A percentile compares a stretch with the other conserved stretches of the same genome.
Conservation (phyloP, 2,113 vertebrate species). For the Pelecanoides urinatrix region DNA sequence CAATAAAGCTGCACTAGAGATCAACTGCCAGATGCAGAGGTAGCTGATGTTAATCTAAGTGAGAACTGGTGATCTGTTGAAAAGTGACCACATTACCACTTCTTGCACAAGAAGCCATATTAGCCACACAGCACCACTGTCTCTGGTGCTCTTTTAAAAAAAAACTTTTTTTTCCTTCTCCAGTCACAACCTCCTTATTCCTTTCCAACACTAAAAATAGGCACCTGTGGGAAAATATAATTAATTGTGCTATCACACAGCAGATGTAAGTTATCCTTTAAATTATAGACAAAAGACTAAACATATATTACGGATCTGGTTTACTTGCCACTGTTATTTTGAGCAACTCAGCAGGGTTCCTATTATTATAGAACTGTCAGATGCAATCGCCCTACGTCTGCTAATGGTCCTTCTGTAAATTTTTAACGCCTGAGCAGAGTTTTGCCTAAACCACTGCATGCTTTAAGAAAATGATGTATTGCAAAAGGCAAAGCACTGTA, state of each 20-base stretch:
- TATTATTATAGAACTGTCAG: conserved; percentile 40
- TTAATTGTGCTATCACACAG: not conserved
- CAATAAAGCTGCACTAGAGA: not conserved
- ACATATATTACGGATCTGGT: not conserved
- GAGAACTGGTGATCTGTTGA: not conserved
- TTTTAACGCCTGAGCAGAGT: not conserved
- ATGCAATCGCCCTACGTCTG: conserved; percentile 12
- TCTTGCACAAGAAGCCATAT: not conserved
- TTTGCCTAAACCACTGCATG: conserved; percentile 1
- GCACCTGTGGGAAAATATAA: not conserved
- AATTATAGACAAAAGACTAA: conserved; percentile 23
- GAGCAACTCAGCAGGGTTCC: not conserved
- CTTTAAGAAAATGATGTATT: conserved; percentile 42
- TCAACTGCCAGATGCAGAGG: not conserved
- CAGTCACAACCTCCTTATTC: not conserved
- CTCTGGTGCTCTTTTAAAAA: not conserved
- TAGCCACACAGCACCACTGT: accelerated
- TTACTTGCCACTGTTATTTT: conserved; percentile 2
- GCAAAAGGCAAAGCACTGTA: conserved; percentile 4
- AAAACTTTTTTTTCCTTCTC: not conserved
- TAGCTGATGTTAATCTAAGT: not conserved
- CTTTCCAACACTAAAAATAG: not conserved
- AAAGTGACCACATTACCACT: not conserved
- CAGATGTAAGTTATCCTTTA: not conserved
- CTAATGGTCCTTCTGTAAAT: conserved; percentile 57